phyloP scores from a whole-genome alignment of 2,888 invertebrate species.

The Timema cristinae region DNA sequence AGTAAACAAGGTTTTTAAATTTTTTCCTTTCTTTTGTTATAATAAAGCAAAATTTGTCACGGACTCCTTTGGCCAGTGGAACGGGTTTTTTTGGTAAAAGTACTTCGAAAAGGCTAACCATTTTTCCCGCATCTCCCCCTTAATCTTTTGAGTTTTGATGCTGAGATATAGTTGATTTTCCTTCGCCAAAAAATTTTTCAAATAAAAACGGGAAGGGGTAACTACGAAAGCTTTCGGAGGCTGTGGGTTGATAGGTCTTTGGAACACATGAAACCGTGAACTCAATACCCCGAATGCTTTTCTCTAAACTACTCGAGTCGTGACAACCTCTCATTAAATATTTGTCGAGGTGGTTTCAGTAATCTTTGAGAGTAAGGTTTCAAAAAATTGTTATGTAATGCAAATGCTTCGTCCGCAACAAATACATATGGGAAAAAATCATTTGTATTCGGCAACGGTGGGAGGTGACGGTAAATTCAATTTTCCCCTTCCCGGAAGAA shows the following conservation, averaged over 20 bases:
- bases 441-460: constrained; percentile 1
- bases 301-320: background rate
- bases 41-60: no score
- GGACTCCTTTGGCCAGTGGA: no score
- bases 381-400: background rate
- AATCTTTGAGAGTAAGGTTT: constrained; percentile 1
- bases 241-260: background rate
- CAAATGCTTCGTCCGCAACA: constrained; percentile 7
- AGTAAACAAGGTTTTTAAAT: no score
- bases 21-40: no score
- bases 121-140: background rate
- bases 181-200: background rate
- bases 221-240: background rate
- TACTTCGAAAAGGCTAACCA: no score
- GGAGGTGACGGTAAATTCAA: background rate
- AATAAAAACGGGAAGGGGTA: background rate
- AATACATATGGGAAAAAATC: background rate
- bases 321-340: background rate
- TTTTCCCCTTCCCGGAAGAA: background rate
- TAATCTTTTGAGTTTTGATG: background rate
- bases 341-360: no score
- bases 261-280: background rate
- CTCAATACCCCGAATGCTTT: background rate
- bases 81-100: no score
- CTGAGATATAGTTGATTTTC: background rate